Base-by-base conservation (phyloP, 2,888 invertebrate species). In the Thymelicus sylvestris region DNA sequence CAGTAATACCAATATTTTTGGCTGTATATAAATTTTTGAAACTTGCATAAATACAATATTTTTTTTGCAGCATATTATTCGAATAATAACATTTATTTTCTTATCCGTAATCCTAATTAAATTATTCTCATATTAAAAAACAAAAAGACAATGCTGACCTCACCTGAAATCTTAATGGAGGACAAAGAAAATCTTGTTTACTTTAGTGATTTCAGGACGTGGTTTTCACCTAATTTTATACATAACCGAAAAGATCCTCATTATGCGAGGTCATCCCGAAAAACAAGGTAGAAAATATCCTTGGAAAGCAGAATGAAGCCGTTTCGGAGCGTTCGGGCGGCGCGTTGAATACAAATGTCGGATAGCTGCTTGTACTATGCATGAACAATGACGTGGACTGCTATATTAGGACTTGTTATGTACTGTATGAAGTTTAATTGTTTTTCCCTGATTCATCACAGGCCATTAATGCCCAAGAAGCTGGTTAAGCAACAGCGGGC, bases 241-340 rank as follows among this genome's bases (percentile, higher is more conserved):
- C 59, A 66, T 57, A 55, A 52, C 61, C 44, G 52, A 67, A 57
- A 61, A 57, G 63, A 31, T 47, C 68, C 68, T 69, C 69, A 69
- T 69, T 69, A 64, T 64, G 69, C 64, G 50, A 69, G 69, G 69
- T 60, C 64, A 48, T 59, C 63, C 68, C 64, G 74, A 79, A 80
- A 80, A 81, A 80, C 80, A 81, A 74, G 76, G 74, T 72, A 74
- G 74, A 72, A 76, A 77, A 76, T 78, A 76, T 77, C 75, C 75
- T 74, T 73, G 74, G 79, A 74, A 77, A 80, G 76, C 77, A 76
- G 80, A 24, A 81, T 81, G 79, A 81, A 81, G 82, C 79, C 73
- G 73, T 80, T 75, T 70, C 73, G 73, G 66, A 57, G 64, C 82
- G 80, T 73, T 72, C 68, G 72, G 69, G 74, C 74, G 75, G 71